These are phyloP conservation scores for Athetis lepigone DNA, from an alignment of 2,888 invertebrate genomes.

Conservation along the genomic window DNA sequence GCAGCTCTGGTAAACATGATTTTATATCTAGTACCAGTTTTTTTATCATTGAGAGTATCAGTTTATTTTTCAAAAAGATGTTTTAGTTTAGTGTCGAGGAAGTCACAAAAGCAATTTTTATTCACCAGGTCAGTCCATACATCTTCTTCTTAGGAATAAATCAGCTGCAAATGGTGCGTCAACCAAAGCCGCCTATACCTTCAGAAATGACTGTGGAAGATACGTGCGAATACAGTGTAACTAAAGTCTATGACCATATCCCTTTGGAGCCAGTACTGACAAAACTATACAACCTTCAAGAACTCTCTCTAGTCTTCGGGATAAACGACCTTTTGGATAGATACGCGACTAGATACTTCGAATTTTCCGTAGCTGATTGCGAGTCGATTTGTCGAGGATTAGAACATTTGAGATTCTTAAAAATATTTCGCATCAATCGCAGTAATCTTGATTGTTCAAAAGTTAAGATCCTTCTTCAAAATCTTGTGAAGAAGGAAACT, in stretches of 20 bases:
- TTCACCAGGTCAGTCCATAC: conserved; percentile 84
- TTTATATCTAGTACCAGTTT: neutral
- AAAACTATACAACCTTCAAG: conserved; percentile 88
- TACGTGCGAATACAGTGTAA: conserved; percentile 80
- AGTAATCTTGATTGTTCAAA: conserved; percentile 91
- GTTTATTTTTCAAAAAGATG: too few relatives aligned
- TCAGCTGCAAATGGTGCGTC: conserved; percentile 89
- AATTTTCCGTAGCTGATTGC: conserved; percentile 91
- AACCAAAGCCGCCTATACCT: conserved; percentile 82
- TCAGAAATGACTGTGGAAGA: conserved; percentile 78
- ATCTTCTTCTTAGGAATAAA: conserved; percentile 87
- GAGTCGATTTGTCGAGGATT: conserved; percentile 89
- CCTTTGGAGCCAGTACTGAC: conserved; percentile 89
- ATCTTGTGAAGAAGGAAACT: conserved; percentile 85
- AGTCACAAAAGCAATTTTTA: neutral
- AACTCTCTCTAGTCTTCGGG: conserved; percentile 84
- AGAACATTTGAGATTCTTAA: conserved; percentile 84
- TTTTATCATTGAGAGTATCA: neutral
- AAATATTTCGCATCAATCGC: conserved; percentile 90
- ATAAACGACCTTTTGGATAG: conserved; percentile 86
- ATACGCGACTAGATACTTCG: conserved; percentile 91
- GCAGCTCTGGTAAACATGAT: conserved; percentile 76
- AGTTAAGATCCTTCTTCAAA: conserved; percentile 90
- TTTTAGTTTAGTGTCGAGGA: too few relatives aligned
- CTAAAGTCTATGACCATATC: conserved; percentile 89